Percentiles rank a stretch among this genome's conserved stretches.
phyloP scores from a whole-genome alignment of 1,140 invertebrate species.

The Brachionus paranguensis region DNA sequence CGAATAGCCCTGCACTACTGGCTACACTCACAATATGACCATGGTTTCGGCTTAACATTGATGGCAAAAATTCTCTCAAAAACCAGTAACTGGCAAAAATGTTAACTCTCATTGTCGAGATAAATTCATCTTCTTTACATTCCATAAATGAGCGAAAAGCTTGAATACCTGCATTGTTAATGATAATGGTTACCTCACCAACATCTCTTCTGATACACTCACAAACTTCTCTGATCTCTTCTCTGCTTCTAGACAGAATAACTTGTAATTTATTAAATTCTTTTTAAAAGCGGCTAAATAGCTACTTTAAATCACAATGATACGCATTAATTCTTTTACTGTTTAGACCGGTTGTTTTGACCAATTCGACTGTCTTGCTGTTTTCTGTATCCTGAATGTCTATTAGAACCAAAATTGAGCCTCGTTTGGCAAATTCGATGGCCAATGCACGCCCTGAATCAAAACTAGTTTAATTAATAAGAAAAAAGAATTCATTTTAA shows the following conservation, averaged over 20 bases:
- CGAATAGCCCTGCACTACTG: constrained; percentile 73
- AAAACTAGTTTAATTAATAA: background rate
- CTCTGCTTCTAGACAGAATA: background rate
- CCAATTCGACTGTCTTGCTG: constrained; percentile 65
- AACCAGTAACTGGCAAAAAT: constrained; percentile 49
- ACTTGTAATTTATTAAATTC: background rate
- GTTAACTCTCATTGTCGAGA: constrained; percentile 3
- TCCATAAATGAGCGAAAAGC: constrained; percentile 24
- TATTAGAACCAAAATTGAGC: constrained; percentile 80
- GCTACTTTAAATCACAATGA: constrained; percentile 38
- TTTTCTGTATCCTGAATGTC: constrained; percentile 79
- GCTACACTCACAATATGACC: constrained; percentile 93
- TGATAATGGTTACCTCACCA: constrained; percentile 31
- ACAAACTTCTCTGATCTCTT: constrained; percentile 32
- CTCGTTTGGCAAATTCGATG: constrained; percentile 69
- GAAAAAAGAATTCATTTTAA: background rate
- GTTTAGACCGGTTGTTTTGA: constrained; percentile 6
- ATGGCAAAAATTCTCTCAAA: constrained; percentile 68
- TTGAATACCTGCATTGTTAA: constrained; percentile 37
- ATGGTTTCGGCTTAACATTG: constrained; percentile 69
- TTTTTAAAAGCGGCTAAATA: background rate
- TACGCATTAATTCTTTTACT: constrained; percentile 26
- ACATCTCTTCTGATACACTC: constrained; percentile 35
- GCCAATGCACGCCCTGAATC: constrained; percentile 68
- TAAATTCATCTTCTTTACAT: constrained; percentile 36